Evolutionary conservation across 1,140 invertebrate species (phyloP).

Genomic region (Sycophila sp.): DNA sequence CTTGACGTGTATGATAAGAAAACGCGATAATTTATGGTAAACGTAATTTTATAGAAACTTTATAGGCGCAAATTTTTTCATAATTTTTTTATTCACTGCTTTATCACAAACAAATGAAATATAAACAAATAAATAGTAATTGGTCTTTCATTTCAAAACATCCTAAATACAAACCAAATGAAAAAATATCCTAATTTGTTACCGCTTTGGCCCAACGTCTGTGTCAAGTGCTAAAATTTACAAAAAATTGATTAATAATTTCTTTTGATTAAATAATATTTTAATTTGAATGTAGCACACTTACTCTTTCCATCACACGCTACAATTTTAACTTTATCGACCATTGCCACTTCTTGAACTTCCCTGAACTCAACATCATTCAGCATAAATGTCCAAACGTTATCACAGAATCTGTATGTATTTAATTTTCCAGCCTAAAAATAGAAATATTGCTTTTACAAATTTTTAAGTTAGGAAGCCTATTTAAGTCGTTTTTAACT

Average conservation of each 20-base stretch:
- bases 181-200: slow-evolving; percentile 40
- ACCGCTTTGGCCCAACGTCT: slow-evolving; percentile 58
- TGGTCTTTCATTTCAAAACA: slow-evolving; percentile 16
- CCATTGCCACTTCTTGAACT: slow-evolving; percentile 92
- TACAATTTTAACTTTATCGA: slow-evolving; percentile 99
- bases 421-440: slow-evolving; percentile 91
- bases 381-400: slow-evolving; percentile 99
- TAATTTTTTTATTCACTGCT: slow-evolving; percentile 33
- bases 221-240: slow-evolving; percentile 56
- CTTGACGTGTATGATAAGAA: slow-evolving; percentile 49
- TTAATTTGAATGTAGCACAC: slow-evolving; percentile 50
- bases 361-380: slow-evolving; percentile 98
- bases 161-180: slow-evolving; percentile 12
- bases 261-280: background rate
- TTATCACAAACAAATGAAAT: slow-evolving; percentile 37
- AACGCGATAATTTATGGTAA: slow-evolving; percentile 15
- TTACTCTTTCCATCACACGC: slow-evolving; percentile 98
- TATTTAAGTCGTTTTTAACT: background rate
- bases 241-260: slow-evolving; percentile 20
- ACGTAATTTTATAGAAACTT: background rate
- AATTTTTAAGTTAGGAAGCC: no score
- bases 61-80: background rate
- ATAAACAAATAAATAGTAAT: slow-evolving; percentile 35
- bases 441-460: slow-evolving; percentile 44
- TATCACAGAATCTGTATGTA: slow-evolving; percentile 99